Base-by-base conservation (phyloP, 2,113 vertebrate genomes). In the Aegithalos caudatus region DNA sequence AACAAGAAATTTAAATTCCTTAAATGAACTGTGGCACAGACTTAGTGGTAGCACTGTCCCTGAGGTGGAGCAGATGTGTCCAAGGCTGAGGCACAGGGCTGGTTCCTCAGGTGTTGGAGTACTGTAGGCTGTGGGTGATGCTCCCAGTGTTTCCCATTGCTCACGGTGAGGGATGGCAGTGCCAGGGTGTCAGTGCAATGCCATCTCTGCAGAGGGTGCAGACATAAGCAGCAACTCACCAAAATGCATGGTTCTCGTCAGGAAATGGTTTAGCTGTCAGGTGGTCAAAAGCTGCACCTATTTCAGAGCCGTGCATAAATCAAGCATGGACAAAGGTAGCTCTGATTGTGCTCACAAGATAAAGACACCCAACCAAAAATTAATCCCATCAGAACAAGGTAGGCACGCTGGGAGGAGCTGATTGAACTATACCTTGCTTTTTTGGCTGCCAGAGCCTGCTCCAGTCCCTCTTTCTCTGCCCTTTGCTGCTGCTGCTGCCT, bases 71-170 rank as follows among this genome's bases (percentile, higher is more conserved):
- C 16, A 69, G 71, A 44, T n/a, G 33, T 48, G 28, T 38, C 53
- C 31, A 11, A 12, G 76, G 48, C 35, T 42, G 9, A 56, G 83
- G 54, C 10, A 10, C 29, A 21, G 66, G 51, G 42, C 42, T 88
- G 50, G 28, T 50, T 70, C 80, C 76, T 65, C 45, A 31, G 40
- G 11, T 20, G 31, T 10, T 56, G 62, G 28, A 7, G 64, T 2
- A 1, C 18, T 57, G 2, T 9, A 4, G 15, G 0, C 4, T 58
- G 7, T 9, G 3, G 3, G 29, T 20, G 42, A 33, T 19, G 40
- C 37, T 51, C 27, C 47, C 23, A 19, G 45, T 5, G 1, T 37
- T 50, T n/a, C 31, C 40, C 40, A 4, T 10, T 8, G n/a, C 29
- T 2, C 4, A 1, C 2, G 8, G 40, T 12, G 37, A 60, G 37